Base-by-base conservation (phyloP, 2,113 vertebrate genomes). In the Silurus asotus region DNA sequence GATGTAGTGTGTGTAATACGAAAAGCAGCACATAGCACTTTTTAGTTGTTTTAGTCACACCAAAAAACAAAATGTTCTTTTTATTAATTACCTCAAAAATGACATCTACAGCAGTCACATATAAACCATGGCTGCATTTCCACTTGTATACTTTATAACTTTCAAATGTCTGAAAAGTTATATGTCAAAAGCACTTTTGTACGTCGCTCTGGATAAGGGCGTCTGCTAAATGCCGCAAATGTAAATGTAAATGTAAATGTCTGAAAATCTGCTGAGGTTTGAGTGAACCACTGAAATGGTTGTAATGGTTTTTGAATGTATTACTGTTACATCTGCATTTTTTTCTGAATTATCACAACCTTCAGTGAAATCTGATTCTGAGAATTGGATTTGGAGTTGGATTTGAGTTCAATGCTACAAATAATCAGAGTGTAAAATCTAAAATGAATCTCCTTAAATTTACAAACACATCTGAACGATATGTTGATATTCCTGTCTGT, bases 11-110 rank as follows among this genome's bases (percentile, higher is more conserved):
- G 76, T 79, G 56, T 45, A 80, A 45, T 79, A 9, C 59, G 28
- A 79, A 79, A 79, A 45, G 28, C 56, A 61, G 56, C 55, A 58
- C 76, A 78, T 25, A 8, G n/a, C 51, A 19, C n/a, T 80, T 80
- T 80, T 23, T 6, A 25, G 53, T 61, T 48, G n/a, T 61, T 61
- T 80, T 7, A 61, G 17, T 80, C 55, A 61, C 56, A 20, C 23
- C 56, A 14, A 28, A 77, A 80, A 45, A 20, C 19, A 45, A 25
- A 80, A 48, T 61, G 19, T 25, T 45, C 56, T 61, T 45, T 45
- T 61, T 80, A 37, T 80, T 80, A 25, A 45, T 80, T 61, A 45
- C 17, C 55, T 61, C 23, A 14, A 58, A 48, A 37, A 59, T 56
- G 49, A 77, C n/a, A 56, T 79, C 25, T 28, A 79, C 15, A 59